phyloP scores from a whole-genome alignment of 2,113 vertebrate genomes.

The Peromyscus maniculatus region DNA sequence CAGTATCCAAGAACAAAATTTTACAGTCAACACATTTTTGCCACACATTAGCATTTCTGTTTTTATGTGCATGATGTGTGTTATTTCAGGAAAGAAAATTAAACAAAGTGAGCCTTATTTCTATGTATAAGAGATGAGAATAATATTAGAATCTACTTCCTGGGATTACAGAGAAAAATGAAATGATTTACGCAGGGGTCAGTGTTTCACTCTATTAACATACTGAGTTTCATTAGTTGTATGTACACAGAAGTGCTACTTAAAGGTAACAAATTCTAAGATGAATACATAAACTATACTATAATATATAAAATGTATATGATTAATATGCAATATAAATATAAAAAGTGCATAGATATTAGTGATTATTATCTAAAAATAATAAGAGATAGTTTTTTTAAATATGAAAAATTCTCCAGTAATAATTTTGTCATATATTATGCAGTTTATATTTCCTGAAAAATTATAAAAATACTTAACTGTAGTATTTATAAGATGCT shows the following conservation, averaged over 20 bases:
- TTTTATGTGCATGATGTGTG: neutral
- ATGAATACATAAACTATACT: neutral
- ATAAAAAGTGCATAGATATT: neutral
- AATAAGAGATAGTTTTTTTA: neutral
- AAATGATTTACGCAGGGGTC: neutral
- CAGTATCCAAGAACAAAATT: neutral
- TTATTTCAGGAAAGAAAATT: neutral
- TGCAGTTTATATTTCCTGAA: neutral
- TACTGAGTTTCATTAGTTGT: neutral
- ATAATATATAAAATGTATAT: neutral
- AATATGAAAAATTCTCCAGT: neutral
- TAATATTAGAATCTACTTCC: neutral
- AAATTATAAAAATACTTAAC: neutral
- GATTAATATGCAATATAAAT: neutral
- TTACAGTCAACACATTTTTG: neutral
- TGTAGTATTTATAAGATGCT: neutral
- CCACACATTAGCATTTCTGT: neutral
- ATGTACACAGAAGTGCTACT: neutral
- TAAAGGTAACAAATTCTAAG: neutral
- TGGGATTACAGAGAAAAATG: neutral
- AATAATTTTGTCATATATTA: neutral
- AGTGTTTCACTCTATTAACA: neutral
- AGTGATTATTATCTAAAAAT: neutral
- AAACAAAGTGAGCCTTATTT: neutral
- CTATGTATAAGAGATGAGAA: neutral